Evolutionary conservation across 2,797 vertebrate species (phyloP).

Genomic region (Notoglanidium macrostoma): DNA sequence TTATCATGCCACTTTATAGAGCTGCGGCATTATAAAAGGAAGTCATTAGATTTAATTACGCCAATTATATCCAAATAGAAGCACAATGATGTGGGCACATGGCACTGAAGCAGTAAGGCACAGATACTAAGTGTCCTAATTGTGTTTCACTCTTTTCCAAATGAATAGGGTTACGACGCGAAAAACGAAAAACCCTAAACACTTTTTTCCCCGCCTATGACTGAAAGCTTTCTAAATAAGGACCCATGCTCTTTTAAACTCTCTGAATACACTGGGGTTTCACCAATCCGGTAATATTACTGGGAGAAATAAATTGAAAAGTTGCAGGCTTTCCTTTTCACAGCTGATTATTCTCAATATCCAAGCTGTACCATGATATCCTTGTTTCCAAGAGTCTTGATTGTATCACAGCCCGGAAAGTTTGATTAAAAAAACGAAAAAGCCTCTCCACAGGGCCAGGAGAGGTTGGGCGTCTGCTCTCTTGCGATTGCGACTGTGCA

Average conservation of each 20-base stretch:
- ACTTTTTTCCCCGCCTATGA: neutral
- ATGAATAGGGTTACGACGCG: neutral
- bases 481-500: constrained; percentile 51
- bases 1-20: constrained; percentile 58
- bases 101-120: constrained; percentile 53
- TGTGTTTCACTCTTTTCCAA: constrained; percentile 22
- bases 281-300: constrained; percentile 48
- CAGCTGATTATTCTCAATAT: constrained; percentile 71
- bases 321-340: constrained; percentile 59
- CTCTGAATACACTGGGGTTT: neutral
- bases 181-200: neutral
- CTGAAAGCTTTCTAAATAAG: constrained; percentile 2
- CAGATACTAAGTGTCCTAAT: constrained; percentile 47
- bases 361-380: constrained; percentile 65
- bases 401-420: constrained; percentile 64
- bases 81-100: constrained; percentile 53
- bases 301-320: constrained; percentile 62
- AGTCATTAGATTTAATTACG: constrained; percentile 60
- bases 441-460: constrained; percentile 56
- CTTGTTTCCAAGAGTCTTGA: constrained; percentile 64
- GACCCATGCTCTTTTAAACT: neutral
- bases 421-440: constrained; percentile 58
- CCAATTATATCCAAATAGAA: constrained; percentile 58
- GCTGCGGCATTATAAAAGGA: constrained; percentile 54
- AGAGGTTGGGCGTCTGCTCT: constrained; percentile 53